Evolutionary conservation across 2,888 invertebrate species (phyloP), one percentile per base, ranked within the genome.

Genomic region (Malthinus flaveolus): DNA sequence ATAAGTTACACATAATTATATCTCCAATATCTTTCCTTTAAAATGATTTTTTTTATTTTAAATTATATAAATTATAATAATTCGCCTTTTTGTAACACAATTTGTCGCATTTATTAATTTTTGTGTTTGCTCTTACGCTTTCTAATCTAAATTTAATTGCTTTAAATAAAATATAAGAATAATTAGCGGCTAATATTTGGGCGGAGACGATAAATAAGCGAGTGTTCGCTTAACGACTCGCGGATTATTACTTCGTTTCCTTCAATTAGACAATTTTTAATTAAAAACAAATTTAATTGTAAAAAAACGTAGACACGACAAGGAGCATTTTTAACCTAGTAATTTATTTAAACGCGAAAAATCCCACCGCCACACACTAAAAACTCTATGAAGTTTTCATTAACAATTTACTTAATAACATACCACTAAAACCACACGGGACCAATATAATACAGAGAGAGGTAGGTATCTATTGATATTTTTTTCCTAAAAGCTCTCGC

Each of bases 101-200:
- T 61, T 63, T 63, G 63, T 65, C 62, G 58, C 58, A 56, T 59
- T 33, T 36, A 23, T 23, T 23, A 23, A 23, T 23, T 23, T 23
- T 23, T 23, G 23, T 23, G 2, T 54, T 51, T 50, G 34, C n/a
- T 15, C 46, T 42, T 48, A 50, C 47, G 59, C 46, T 56, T 56
- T 65, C 66, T 63, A 66, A 66, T 66, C 56, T 61, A 63, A 55
- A 62, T 65, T 63, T 66, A 66, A 66, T 66, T 65, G 61, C 61
- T 45, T n/a, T 59, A 60, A 66, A 66, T 63, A 63, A 64, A 62
- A 58, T 63, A 59, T 59, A 54, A 53, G 55, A 51, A 59, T 45
- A 50, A 58, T 59, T 59, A 59, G 33, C 32, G 10, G 56, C 48
- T 59, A 59, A 56, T 56, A 56, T 45, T 13, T 23, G 46, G 59